Percentiles rank a stretch among this genome's conserved stretches.
These are phyloP conservation scores for Cabera pusaria DNA, from an alignment of 2,888 invertebrate genomes.

Conservation along the genomic window DNA sequence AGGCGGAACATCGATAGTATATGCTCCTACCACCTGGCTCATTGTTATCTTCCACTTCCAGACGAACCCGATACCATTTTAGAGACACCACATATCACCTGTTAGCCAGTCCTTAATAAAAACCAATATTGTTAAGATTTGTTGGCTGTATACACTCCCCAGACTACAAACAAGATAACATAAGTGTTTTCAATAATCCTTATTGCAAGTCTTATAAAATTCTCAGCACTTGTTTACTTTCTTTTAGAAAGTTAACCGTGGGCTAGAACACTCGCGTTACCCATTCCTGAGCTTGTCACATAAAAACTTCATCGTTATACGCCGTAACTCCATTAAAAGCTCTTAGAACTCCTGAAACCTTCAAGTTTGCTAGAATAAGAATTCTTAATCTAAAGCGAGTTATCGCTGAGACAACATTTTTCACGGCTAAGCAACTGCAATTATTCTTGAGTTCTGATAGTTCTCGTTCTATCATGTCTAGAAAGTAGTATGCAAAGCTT, in stretches of 20 bases:
- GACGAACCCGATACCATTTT: no score
- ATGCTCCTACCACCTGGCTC: no score
- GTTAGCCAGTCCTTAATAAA: no score
- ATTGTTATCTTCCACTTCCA: no score
- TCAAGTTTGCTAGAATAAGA: conserved; percentile 24
- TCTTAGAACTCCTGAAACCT: conserved; percentile 22
- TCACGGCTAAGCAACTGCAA: conserved; percentile 13
- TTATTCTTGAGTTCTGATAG: no score
- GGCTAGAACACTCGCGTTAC: conserved; percentile 8
- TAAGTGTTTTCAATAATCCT: background rate
- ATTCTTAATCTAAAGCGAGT: conserved; percentile 18
- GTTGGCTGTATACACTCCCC: no score
- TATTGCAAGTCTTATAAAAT: background rate
- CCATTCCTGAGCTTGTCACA: conserved; percentile 11
- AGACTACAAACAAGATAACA: no score
- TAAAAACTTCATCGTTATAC: conserved; percentile 22
- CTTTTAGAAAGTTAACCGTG: conserved; percentile 2
- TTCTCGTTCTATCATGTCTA: no score
- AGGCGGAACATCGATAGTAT: no score
- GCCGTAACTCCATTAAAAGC: conserved; percentile 24
- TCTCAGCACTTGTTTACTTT: conserved; percentile 5
- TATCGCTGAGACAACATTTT: conserved; percentile 17
- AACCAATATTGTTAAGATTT: no score
- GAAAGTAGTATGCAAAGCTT: no score
- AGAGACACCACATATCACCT: no score